Evolutionary conservation across 1,140 invertebrate genomes (phyloP).

Genomic region (Drosophila santomea): DNA sequence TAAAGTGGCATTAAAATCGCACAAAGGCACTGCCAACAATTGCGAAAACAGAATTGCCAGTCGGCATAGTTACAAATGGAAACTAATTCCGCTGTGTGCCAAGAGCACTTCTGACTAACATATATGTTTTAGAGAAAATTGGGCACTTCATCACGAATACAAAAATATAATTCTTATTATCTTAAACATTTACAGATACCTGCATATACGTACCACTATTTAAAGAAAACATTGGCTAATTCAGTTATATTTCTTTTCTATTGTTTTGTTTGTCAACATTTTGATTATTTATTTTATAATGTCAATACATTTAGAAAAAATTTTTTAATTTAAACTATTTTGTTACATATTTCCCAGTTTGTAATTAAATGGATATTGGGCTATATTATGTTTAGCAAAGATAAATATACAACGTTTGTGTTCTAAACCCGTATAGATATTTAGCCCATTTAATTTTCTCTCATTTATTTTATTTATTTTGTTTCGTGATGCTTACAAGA

Average conservation of each 20-base stretch:
- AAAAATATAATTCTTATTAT: neutral
- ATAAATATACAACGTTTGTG: no score
- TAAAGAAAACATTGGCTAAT: neutral
- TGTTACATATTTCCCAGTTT: no score
- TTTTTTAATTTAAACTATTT: no score
- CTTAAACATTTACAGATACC: neutral
- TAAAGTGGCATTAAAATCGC: slow-evolving; percentile 44
- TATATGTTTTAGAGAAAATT: neutral
- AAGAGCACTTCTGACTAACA: neutral
- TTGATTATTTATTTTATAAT: no score
- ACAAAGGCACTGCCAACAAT: slow-evolving; percentile 25
- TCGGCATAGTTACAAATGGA: slow-evolving; percentile 44
- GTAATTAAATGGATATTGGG: no score
- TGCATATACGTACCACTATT: neutral
- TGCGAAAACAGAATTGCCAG: slow-evolving; percentile 19
- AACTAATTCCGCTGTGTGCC: slow-evolving; percentile 14
- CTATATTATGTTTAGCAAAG: no score
- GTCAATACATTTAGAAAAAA: no score
- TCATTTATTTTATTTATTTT: no score
- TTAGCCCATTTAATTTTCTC: no score
- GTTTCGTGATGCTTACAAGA: no score
- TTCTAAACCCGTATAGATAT: no score
- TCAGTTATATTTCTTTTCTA: neutral
- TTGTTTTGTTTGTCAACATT: neutral
- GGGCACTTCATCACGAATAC: neutral